phyloP scores from a whole-genome alignment of 2,113 vertebrate genomes.

The Dermatemys mawii region DNA sequence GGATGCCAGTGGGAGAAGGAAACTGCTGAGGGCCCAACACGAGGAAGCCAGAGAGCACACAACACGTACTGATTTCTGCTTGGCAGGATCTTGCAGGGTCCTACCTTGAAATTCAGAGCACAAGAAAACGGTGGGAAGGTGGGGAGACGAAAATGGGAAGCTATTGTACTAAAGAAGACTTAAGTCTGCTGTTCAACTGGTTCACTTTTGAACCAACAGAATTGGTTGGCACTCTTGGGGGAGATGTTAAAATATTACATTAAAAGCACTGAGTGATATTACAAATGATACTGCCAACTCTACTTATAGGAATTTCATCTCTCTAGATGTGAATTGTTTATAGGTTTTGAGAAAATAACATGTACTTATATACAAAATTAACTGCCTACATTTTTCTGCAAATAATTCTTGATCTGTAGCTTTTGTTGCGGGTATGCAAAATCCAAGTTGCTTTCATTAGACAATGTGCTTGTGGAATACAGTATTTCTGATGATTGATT shows the following conservation, averaged over 20 bases:
- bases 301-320: neutral
- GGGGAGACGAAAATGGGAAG: neutral
- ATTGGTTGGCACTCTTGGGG: neutral
- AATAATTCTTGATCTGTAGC: neutral
- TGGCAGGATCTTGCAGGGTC: neutral
- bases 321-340: neutral
- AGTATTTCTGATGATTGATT: neutral
- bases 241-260: neutral
- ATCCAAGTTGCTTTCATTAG: neutral
- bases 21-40: neutral
- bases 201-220: neutral
- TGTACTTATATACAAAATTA: neutral
- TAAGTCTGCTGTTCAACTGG: neutral
- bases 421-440: neutral
- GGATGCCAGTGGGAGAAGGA: neutral
- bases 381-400: neutral
- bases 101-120: neutral
- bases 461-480: neutral
- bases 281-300: neutral
- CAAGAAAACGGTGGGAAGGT: neutral
- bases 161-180: neutral
- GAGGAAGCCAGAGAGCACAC: neutral
- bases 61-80: neutral
- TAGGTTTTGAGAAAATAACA: neutral
- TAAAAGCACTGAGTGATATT: neutral